These are phyloP conservation scores for Nebria salina DNA, from an alignment of 2,888 invertebrate species.

Conservation along the genomic window DNA sequence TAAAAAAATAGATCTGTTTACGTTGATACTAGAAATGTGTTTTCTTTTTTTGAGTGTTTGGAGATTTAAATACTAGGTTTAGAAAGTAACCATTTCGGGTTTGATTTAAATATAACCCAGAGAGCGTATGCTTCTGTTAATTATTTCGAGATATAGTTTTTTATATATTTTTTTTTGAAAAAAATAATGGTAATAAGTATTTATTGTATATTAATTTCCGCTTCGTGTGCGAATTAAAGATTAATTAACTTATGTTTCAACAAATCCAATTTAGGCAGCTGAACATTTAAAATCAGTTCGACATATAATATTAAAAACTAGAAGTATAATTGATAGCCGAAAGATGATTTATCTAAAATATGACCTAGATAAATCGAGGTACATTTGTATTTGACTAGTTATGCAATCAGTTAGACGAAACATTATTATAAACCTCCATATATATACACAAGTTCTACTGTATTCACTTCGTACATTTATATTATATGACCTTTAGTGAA, in stretches of 20 bases:
- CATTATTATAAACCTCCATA: constrained; percentile 4
- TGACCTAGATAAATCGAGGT: constrained; percentile 32
- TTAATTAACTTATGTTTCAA: neutral
- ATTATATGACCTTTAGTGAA: constrained; percentile 4
- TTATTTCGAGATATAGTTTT: no score
- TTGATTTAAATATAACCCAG: no score
- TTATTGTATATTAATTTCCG: no score
- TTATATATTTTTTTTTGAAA: no score
- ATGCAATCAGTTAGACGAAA: neutral
- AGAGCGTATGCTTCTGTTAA: no score
- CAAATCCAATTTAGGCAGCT: neutral
- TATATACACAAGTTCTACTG: constrained; percentile 1
- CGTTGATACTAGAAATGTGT: neutral
- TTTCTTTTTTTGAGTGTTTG: neutral
- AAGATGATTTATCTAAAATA: constrained; percentile 33
- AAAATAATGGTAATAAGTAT: no score
- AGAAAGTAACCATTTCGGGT: neutral
- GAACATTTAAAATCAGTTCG: neutral
- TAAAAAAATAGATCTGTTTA: neutral
- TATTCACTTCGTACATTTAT: neutral
- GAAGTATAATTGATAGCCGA: constrained; percentile 23
- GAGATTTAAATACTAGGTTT: neutral
- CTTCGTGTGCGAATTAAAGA: no score
- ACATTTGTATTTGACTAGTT: neutral
- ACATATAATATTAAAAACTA: neutral